Base-by-base conservation (phyloP, 1,140 invertebrate species). In the Hycleus cichorii region DNA sequence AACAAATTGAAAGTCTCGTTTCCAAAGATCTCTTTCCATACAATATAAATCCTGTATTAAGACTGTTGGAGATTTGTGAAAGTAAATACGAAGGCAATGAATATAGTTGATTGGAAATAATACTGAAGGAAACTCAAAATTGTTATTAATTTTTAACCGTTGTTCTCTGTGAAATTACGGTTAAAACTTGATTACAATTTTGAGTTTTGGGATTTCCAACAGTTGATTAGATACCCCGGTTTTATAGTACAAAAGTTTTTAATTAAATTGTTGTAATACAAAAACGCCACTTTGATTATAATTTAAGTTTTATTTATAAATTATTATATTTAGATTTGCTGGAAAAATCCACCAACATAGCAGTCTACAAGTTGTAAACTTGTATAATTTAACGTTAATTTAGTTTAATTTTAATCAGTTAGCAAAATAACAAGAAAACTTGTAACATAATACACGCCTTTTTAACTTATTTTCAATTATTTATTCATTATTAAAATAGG, bases 11-110 rank as follows among this genome's bases (percentile, higher is more conserved):
- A 64, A 81, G 89, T 69, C 76, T 94, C 58, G 90, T 93, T 6
- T 85, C 87, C 0, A 88, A 86, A 64, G 82, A 88, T 54, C 75
- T 93, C 8, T 93, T 93, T 72, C 90, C 91, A 1, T 94, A 94
- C 71, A 93, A 94, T 74, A 93, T 94, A 66, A 89, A 85, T 71
- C 91, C 91, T 45, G 86, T 95, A 60, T 77, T 93, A 45, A 84
- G 87, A 72, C 75, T 94, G 58, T 74, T 95, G 44, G 87, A 91
- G 72, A 86, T 88, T 60, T 93, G 90, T 73, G 90, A 93, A 70
- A 85, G 86, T 65, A 76, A 92, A 60, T 93, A 92, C 76, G 90
- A 92, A 76, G 87, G 85, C 5, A 88, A 42, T 42, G 40, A 42
- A 42, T 81, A 83, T 69, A 85, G 82, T 72, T 84, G 77, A 80